Base-by-base conservation (phyloP, 2,113 vertebrate species). In the Cyrtonyx montezumae region DNA sequence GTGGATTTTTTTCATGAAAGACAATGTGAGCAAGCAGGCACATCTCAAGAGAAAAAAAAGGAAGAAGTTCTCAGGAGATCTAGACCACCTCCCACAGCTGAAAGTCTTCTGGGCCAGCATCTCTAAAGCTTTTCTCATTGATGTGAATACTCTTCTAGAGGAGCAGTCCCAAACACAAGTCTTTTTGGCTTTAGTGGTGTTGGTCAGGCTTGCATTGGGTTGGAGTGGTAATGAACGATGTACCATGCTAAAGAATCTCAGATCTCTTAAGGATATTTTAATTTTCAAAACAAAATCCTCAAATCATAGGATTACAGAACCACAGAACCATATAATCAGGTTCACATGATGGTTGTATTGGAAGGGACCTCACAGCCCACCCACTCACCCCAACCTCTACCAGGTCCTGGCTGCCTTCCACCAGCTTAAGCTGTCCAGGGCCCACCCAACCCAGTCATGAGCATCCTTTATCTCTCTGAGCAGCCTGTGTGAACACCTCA, bases 221-320 rank as follows among this genome's bases (percentile, higher is more conserved):
- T 37, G 19, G 28, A 82, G 36, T 0, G 0, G 9, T 30, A 69
- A 78, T 0, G 0, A 71, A 70, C 0, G 0, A 71, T 25, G 46
- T 22, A 37, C 13, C 8, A 19, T 3, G 19, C 28, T 86, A 62
- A 65, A 11, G 23, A 84, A 13, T 30, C 18, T 90, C 22, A 69
- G 48, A 40, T 6, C 62, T 36, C 20, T 58, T 69, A 53, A 59
- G 20, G 28, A 8, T 77, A 13, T n/a, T 82, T 79, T 43, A 48
- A 2, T 85, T 88, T 88, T 69, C 17, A 43, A 12, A 85, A 23
- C 19, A 86, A 53, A 58, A 34, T 58, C 32, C 8, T 34, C 21
- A n/a, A 58, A 34, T 58, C 20, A 28, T 18, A 40, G 61, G 9
- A 63, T 40, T 9, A 19, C 10, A 28, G 36, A 63, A 63, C 26